These are phyloP conservation scores for Plutomurus gul DNA, from an alignment of 1,140 invertebrate species.

Conservation along the genomic window DNA sequence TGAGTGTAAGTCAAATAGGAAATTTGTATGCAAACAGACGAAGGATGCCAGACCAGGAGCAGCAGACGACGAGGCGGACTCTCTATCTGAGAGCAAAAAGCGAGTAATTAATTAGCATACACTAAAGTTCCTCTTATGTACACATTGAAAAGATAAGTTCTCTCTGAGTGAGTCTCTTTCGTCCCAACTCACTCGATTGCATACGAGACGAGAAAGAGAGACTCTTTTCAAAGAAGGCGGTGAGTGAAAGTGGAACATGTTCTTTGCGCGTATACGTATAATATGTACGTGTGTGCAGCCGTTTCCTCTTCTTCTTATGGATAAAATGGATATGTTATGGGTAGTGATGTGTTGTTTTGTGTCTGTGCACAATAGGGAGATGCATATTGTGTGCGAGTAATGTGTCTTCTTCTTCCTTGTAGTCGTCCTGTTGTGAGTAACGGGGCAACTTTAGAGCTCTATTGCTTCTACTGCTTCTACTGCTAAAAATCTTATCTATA, in stretches of 20 bases:
- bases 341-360: not conserved
- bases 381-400: not conserved
- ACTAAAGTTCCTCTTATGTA: conserved; percentile 18
- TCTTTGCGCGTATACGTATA: too few relatives aligned
- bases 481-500: too few relatives aligned
- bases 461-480: too few relatives aligned
- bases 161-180: too few relatives aligned
- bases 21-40: conserved; percentile 9
- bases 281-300: not conserved
- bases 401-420: not conserved
- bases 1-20: conserved; percentile 14
- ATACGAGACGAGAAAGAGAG: not conserved
- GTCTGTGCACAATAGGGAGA: not conserved
- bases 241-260: too few relatives aligned
- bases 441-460: too few relatives aligned
- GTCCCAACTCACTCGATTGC: too few relatives aligned
- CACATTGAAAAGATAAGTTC: conserved; percentile 9
- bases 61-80: not conserved
- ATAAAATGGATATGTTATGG: not conserved
- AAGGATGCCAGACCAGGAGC: not conserved
- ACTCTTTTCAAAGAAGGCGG: too few relatives aligned
- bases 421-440: too few relatives aligned
- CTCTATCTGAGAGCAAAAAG: too few relatives aligned
- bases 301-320: not conserved
- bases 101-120: conserved; percentile 22